Conservation (phyloP, 2,888 invertebrate genomes). For the Lasiommata megera region DNA sequence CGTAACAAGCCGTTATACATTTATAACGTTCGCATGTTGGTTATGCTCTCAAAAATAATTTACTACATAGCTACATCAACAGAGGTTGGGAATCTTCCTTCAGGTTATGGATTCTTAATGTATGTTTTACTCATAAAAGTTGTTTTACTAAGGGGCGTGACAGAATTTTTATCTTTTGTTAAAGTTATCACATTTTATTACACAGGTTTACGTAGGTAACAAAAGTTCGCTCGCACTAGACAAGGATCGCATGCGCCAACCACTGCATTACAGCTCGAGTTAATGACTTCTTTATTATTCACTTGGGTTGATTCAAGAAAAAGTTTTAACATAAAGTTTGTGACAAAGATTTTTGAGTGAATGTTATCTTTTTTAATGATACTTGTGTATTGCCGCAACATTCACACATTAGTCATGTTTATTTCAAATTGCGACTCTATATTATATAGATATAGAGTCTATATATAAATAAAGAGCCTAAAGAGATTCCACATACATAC, state of each 20-base stretch:
- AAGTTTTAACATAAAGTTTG: neutral
- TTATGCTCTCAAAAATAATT: too few relatives aligned
- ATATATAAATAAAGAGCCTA: too few relatives aligned
- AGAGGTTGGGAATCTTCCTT: neutral
- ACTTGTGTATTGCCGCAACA: neutral
- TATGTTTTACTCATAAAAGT: neutral
- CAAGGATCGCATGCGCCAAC: conserved; percentile 1
- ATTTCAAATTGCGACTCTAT: too few relatives aligned
- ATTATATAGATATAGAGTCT: too few relatives aligned
- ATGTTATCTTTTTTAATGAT: neutral
- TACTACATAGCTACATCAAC: too few relatives aligned
- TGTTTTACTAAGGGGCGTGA: neutral
- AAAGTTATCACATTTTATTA: neutral
- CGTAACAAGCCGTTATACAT: too few relatives aligned
- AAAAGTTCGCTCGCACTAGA: neutral
- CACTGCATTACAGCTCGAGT: neutral
- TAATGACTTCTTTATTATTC: conserved; percentile 10
- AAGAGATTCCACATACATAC: too few relatives aligned
- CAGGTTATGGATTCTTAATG: neutral
- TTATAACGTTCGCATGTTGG: too few relatives aligned
- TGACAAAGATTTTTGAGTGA: neutral
- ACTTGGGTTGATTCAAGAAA: neutral
- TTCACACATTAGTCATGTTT: neutral
- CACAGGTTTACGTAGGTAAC: neutral
- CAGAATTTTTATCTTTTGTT: neutral